phyloP scores from a whole-genome alignment of 2,888 invertebrate species.

The Gisinianus flammeolus region DNA sequence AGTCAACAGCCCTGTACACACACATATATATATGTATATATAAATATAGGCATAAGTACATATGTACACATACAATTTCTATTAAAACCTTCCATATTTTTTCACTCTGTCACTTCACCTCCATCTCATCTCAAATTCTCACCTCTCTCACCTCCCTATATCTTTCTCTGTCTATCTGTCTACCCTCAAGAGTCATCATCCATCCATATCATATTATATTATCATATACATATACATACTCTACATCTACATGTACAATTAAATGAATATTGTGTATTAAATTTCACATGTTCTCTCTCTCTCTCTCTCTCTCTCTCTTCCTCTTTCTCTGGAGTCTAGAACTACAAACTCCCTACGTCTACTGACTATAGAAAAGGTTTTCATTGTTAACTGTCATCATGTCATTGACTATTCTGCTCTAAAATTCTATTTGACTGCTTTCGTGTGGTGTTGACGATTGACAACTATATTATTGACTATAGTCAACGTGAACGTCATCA shows the following conservation, averaged over 20 bases:
- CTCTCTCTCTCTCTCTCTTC: background rate
- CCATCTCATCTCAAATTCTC: too few relatives aligned
- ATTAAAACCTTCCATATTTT: background rate
- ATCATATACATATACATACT: background rate
- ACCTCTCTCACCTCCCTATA: too few relatives aligned
- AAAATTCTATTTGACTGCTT: background rate
- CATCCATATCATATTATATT: too few relatives aligned
- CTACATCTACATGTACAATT: background rate
- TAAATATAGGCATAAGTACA: background rate
- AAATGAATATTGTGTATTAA: background rate
- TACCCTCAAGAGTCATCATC: too few relatives aligned
- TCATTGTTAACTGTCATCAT: background rate
- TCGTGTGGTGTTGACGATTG: background rate
- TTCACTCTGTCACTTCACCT: too few relatives aligned
- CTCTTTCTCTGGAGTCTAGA: background rate
- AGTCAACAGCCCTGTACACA: constrained; percentile 23
- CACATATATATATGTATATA: background rate
- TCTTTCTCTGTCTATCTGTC: too few relatives aligned
- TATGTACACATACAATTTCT: background rate
- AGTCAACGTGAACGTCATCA: too few relatives aligned
- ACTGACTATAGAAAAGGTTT: too few relatives aligned
- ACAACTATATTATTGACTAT: background rate
- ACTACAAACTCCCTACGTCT: too few relatives aligned
- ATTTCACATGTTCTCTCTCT: background rate
- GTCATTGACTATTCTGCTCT: background rate